A percentile compares a stretch with the other conserved stretches of the same genome.
These are phyloP conservation scores for Clarias pachynema DNA, from an alignment of 2,797 vertebrate species.

Conservation along the genomic window DNA sequence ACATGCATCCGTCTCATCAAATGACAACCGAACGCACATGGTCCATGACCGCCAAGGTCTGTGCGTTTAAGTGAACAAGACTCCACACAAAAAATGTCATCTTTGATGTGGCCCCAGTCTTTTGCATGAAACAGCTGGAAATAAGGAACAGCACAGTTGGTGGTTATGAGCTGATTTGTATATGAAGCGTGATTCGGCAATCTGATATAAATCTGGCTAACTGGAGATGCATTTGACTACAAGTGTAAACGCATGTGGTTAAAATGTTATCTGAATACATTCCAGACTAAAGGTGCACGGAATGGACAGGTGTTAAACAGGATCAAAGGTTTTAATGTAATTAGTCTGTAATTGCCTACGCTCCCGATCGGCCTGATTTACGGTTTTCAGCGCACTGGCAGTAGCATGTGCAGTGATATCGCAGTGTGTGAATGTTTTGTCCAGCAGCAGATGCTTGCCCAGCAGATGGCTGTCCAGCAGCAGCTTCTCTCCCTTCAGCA, in stretches of 20 bases:
- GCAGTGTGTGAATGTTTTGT: conserved; percentile 25
- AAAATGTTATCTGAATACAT: neutral
- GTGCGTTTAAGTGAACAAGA: conserved; percentile 2
- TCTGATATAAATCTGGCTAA: conserved; percentile 18
- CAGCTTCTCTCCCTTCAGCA: conserved; percentile 97
- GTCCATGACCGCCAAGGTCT: neutral
- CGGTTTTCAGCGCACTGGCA: neutral
- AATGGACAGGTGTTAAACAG: neutral
- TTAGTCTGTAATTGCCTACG: neutral
- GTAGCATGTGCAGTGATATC: neutral
- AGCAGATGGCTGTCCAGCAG: conserved; percentile 96
- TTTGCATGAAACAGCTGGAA: conserved; percentile 23
- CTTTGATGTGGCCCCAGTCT: conserved; percentile 5
- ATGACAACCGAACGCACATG: neutral
- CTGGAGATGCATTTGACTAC: conserved; percentile 9
- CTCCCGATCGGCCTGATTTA: neutral
- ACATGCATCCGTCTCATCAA: neutral
- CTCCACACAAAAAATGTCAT: neutral
- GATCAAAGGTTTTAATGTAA: neutral
- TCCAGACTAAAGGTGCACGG: neutral
- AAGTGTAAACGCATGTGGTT: conserved; percentile 6
- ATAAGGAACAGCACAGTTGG: neutral
- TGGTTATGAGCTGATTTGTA: conserved; percentile 14
- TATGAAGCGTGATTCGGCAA: neutral
- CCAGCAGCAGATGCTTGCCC: conserved; percentile 86